phyloP scores from a whole-genome alignment of 2,113 vertebrate genomes.

The Anoura caudifer region DNA sequence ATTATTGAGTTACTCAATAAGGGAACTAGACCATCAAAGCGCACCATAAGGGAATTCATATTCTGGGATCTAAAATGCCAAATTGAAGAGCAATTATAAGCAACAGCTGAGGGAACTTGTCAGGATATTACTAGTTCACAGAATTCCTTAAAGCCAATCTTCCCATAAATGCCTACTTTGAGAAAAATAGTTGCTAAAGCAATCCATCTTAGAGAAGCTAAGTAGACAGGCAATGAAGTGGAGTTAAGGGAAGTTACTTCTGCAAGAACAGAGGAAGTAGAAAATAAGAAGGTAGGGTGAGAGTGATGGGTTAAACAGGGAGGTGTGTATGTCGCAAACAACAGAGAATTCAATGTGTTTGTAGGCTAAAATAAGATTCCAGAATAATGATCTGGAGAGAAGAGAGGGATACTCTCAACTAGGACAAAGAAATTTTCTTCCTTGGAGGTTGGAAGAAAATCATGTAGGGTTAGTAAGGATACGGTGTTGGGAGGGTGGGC shows the following conservation, averaged over 20 bases:
- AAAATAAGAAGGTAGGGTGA: not conserved
- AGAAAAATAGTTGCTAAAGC: not conserved
- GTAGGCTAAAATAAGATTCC: not conserved
- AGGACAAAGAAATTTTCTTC: not conserved
- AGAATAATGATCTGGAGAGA: not conserved
- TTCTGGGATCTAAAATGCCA: not conserved
- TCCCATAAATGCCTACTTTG: not conserved
- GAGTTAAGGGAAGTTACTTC: not conserved
- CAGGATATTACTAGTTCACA: not conserved
- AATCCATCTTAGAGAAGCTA: not conserved
- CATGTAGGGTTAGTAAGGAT: not conserved
- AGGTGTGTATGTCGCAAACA: not conserved
- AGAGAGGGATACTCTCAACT: not conserved
- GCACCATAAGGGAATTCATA: not conserved
- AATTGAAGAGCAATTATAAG: not conserved
- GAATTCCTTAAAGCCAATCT: not conserved
- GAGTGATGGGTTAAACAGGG: not conserved
- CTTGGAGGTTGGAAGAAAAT: not conserved
- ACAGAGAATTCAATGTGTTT: not conserved
- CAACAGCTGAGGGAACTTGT: not conserved
- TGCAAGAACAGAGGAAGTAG: not conserved
- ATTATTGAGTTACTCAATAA: not conserved
- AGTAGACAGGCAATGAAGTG: not conserved
- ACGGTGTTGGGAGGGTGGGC: rapidly evolving
- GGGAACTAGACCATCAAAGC: not conserved